A percentile compares a stretch with the other conserved stretches of the same genome.
Evolutionary conservation across 2,888 invertebrate genomes (phyloP).

Genomic region (Eilema griseolum): DNA sequence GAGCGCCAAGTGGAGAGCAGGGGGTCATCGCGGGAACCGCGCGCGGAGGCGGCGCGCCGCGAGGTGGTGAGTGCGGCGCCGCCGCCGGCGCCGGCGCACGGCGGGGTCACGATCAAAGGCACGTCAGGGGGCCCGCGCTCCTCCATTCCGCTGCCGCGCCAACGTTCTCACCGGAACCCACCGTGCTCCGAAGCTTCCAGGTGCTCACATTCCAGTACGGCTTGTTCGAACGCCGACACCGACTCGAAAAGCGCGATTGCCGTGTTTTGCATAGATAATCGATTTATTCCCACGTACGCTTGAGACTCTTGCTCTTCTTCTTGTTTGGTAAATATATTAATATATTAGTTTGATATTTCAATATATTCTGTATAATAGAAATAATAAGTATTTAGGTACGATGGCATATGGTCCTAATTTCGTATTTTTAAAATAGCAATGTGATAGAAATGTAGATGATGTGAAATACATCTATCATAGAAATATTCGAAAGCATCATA

Average conservation of each 20-base stretch:
- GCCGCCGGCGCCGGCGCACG: conserved; percentile 58
- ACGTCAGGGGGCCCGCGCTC: conserved; percentile 85
- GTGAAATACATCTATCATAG: conserved; percentile 18
- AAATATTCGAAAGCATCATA: conserved; percentile 33
- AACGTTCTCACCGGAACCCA: conserved; percentile 86
- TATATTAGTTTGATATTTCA: conserved; percentile 54
- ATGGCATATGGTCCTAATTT: conserved; percentile 72
- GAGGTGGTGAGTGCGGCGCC: conserved; percentile 78
- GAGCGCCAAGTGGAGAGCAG: conserved; percentile 87
- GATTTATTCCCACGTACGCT: conserved; percentile 62
- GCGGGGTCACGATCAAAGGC: conserved; percentile 82
- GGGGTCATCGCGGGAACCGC: conserved; percentile 78
- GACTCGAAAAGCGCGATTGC: conserved; percentile 82
- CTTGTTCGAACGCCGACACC: conserved; percentile 80
- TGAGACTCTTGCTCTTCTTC: conserved; percentile 60
- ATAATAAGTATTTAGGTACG: conserved; percentile 64
- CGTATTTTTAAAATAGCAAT: conserved; percentile 31
- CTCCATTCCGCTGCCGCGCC: conserved; percentile 86
- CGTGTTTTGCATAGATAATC: conserved; percentile 85
- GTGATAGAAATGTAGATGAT: conserved; percentile 31
- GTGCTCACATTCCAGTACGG: conserved; percentile 84
- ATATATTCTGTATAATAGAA: conserved; percentile 49
- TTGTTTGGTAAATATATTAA: conserved; percentile 62
- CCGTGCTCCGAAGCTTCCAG: conserved; percentile 79
- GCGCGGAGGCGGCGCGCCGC: conserved; percentile 76